Percentiles rank a stretch among this genome's conserved stretches.
Evolutionary conservation across 2,888 invertebrate species (phyloP).

Genomic region (Notodonta dromedarius): DNA sequence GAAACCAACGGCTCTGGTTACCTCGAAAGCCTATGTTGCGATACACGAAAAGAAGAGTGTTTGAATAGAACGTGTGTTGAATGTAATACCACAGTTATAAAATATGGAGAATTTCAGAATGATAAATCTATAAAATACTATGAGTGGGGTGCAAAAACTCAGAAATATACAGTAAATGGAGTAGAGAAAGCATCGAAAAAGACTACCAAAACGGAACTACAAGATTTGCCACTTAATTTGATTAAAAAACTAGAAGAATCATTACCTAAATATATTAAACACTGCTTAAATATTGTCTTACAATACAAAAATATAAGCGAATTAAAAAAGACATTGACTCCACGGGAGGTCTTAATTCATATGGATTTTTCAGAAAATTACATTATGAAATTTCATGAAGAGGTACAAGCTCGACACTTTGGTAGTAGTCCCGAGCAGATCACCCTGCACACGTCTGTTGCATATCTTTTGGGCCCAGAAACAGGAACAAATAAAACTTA

Average conservation of each 20-base stretch:
- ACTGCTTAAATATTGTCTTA: slow-evolving; percentile 8
- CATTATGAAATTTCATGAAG: slow-evolving; percentile 9
- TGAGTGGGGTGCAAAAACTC: slow-evolving; percentile 9
- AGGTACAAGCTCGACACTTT: slow-evolving; percentile 14
- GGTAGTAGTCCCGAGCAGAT: slow-evolving; percentile 11
- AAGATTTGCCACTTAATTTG: slow-evolving; percentile 10
- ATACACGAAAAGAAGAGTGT: slow-evolving; percentile 12
- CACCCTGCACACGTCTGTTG: slow-evolving; percentile 13
- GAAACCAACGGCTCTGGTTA: slow-evolving; percentile 10
- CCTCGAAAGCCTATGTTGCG: slow-evolving; percentile 12
- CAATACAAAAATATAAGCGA: slow-evolving; percentile 11
- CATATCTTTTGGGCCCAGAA: slow-evolving; percentile 11
- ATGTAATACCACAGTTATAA: slow-evolving; percentile 10
- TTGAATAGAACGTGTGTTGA: slow-evolving; percentile 10
- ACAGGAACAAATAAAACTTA: slow-evolving; percentile 10
- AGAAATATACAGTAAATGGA: slow-evolving; percentile 8
- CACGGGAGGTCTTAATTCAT: slow-evolving; percentile 10
- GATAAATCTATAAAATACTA: slow-evolving; percentile 11
- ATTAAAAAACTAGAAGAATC: slow-evolving; percentile 8
- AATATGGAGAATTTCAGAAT: slow-evolving; percentile 10
- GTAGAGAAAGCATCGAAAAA: slow-evolving; percentile 7
- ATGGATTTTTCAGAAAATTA: slow-evolving; percentile 17
- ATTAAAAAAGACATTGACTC: slow-evolving; percentile 7
- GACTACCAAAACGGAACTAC: slow-evolving; percentile 9
- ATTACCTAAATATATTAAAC: slow-evolving; percentile 7